Percentiles rank a stretch among this genome's conserved stretches.
phyloP scores from a whole-genome alignment of 2,888 invertebrate species.

The Stenotaenia linearis region DNA sequence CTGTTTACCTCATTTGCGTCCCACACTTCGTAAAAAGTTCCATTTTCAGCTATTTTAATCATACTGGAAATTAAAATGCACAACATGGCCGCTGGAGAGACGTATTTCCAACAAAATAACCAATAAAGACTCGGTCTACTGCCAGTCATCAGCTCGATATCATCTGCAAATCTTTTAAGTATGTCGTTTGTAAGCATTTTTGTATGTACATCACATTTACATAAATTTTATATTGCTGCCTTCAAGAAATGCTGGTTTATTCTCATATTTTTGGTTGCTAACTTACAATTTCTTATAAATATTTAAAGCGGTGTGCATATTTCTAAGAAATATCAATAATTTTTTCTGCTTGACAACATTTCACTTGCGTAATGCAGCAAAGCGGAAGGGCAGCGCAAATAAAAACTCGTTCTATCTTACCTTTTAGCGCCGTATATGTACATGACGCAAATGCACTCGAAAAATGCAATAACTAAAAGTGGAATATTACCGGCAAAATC shows the following conservation, averaged over 20 bases:
- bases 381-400: no score
- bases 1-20: conserved; percentile 38
- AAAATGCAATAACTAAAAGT: conserved; percentile 83
- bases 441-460: conserved; percentile 85
- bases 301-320: no score
- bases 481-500: conserved; percentile 92
- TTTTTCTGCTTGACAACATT: no score
- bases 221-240: neutral
- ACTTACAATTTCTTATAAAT: no score
- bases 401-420: no score
- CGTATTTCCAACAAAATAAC: conserved; percentile 91
- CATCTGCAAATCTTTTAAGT: conserved; percentile 73
- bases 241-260: neutral
- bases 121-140: conserved; percentile 80
- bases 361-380: no score
- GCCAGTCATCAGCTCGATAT: conserved; percentile 92
- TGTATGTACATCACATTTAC: no score
- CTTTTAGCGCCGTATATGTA: conserved; percentile 88
- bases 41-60: conserved; percentile 69
- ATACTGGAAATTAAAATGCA: conserved; percentile 78
- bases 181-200: neutral
- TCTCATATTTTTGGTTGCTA: no score
- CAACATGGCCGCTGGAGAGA: conserved; percentile 83
- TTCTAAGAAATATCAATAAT: no score
- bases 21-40: conserved; percentile 83